phyloP scores from a whole-genome alignment of 2,888 invertebrate genomes.

The Noctua janthina region DNA sequence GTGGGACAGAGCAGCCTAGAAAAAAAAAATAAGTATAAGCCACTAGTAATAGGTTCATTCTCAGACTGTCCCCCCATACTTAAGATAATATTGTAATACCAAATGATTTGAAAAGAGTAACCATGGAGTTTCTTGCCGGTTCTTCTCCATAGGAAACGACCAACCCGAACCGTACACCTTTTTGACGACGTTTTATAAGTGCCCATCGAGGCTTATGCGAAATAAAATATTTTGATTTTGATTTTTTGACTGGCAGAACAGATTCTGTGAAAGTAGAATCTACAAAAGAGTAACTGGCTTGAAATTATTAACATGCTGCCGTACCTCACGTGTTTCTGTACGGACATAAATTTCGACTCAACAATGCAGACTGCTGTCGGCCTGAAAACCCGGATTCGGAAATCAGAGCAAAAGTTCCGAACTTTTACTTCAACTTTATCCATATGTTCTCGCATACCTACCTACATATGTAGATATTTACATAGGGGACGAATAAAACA shows the following conservation, averaged over 20 bases:
- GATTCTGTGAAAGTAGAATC: background rate
- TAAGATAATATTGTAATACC: too few species aligned
- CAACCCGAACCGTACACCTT: too few species aligned
- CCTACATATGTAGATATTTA: background rate
- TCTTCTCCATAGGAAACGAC: too few species aligned
- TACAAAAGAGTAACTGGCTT: background rate
- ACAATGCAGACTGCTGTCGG: constrained; percentile 13
- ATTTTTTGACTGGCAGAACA: background rate
- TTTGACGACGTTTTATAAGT: too few species aligned
- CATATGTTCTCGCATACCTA: background rate
- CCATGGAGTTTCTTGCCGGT: too few species aligned
- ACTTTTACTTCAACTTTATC: constrained; percentile 32
- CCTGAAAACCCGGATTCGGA: constrained; percentile 29
- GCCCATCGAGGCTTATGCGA: too few species aligned
- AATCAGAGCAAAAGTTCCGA: constrained; percentile 32
- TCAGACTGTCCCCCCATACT: background rate
- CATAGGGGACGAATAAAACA: background rate
- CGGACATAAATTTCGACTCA: constrained; percentile 21
- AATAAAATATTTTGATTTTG: too few species aligned
- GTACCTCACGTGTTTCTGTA: background rate
- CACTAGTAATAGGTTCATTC: background rate
- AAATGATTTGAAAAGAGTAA: too few species aligned
- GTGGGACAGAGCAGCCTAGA: too few species aligned
- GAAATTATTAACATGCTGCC: constrained; percentile 1
- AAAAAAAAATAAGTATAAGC: too few species aligned